phyloP scores from a whole-genome alignment of 2,113 vertebrate species.

The Heptranchias perlo region DNA sequence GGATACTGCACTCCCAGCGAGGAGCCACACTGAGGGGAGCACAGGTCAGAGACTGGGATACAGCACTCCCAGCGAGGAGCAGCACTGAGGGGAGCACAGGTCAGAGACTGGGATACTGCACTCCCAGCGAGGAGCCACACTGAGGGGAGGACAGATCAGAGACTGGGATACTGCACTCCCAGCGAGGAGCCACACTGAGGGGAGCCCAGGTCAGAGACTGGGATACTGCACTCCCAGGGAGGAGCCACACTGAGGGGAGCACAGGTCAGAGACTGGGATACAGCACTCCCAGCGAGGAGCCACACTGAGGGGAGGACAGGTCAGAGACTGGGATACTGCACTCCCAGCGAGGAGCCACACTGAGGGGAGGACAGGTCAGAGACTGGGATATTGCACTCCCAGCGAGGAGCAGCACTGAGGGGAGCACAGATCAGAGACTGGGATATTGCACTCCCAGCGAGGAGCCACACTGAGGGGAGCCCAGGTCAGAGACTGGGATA shows the following conservation, averaged over 20 bases:
- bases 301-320: not conserved
- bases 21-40: not conserved
- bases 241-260: not conserved
- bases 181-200: not conserved
- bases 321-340: not conserved
- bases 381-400: not conserved
- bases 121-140: not conserved
- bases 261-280: not conserved
- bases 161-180: not conserved
- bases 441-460: not conserved
- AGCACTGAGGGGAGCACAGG: not conserved
- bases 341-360: not conserved
- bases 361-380: not conserved
- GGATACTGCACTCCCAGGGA: not conserved
- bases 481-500: not conserved
- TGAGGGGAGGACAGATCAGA: not conserved
- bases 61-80: not conserved
- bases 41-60: not conserved
- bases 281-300: not conserved
- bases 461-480: not conserved
- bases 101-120: not conserved
- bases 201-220: not conserved
- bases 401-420: not conserved
- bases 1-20: not conserved
- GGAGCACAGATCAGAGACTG: not conserved